Evolutionary conservation across 1,140 invertebrate genomes (phyloP), one percentile per base, ranked within the genome.

Genomic region (Aphis craccivora): DNA sequence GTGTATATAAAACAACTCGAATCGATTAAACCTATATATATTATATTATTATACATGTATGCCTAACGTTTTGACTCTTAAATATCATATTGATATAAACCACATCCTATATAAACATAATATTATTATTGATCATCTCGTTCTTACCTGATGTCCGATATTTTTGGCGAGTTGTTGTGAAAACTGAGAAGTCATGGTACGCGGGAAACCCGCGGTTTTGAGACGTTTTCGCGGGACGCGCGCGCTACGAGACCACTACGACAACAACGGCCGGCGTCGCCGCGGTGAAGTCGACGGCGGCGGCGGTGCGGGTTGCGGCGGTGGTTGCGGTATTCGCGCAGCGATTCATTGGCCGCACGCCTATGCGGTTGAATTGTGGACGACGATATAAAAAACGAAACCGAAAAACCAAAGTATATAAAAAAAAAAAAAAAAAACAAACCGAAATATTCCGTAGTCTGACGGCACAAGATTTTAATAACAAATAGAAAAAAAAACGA

Each of bases 151-250:
- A 35, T 93, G 91, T 84, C 76, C 91, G 37, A 93, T 93, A 86
- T 84, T 93, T 84, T 93, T 93, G 81, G 76, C 91, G 91, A 93
- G 91, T 86, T 93, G 76, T 67, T 93, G 91, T 14, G 91, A 93
- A n/a, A 84, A 93, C 91, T 93, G 91, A 84, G 91, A 93, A 93
- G 91, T 93, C 91, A 93, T 93, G 91, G 91, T 93, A 93, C 91
- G 91, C 67, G 91, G 91, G 81, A 93, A 23, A 86, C 91, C 91
- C 91, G 91, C 91, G 67, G 30, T 86, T 86, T 86, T 6, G 48
- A 86, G 45, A 55, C n/a, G 40, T 84, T 86, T 81, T 48, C 37
- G 48, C 35, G 81, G 91, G 91, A 89, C 51, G 88, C 48, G 35
- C 35, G 48, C 81, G 67, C 91, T 93, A 93, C 67, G 91, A 93